Base-by-base conservation (phyloP, 2,797 vertebrate genomes). In the Cyclopterus lumpus region DNA sequence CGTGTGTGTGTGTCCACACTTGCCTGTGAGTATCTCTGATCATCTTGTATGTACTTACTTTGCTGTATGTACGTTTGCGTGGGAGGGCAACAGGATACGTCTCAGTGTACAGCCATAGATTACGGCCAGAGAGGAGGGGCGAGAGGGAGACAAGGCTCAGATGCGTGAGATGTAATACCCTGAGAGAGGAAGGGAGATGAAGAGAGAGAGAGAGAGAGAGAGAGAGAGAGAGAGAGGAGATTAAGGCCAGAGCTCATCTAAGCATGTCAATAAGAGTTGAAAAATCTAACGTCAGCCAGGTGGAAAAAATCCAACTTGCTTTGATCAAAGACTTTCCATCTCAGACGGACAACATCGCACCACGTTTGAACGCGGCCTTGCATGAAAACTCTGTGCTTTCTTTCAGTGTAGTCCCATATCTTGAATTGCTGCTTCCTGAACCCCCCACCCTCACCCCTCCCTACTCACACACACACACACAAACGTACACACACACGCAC, bases 341-440 rank as follows among this genome's bases (percentile, higher is more conserved):
- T 49, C 59, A 66, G 78, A 54, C 60, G 67, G 78, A 86, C 79
- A 83, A 85, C 86, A 80, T 80, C 75, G 22, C 70, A 73, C 69
- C 77, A 75, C 22, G 67, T 79, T 81, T 71, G 68, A 88, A 85
- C 26, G n/a, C 22, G 6, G 75, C 67, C 70, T 70, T 12, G 32
- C 82, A 73, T 59, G 22, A 81, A 79, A 85, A 80, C 71, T 16
- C 79, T 26, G 61, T 42, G 71, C 77, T 76, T 82, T 90, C 88
- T 90, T 87, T 89, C 81, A 88, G 89, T 67, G 67, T 79, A 71
- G 77, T 83, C 87, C 77, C 90, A 91, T 84, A 82, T 49, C 80
- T 77, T 91, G 89, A 93, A 92, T 86, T 93, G 91, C 82, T 86
- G 90, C 89, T 90, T 92, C 91, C 88, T 92, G 81, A 79, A 63